Evolutionary conservation across 2,113 vertebrate genomes (phyloP).

Genomic region (Bubo scandiacus): DNA sequence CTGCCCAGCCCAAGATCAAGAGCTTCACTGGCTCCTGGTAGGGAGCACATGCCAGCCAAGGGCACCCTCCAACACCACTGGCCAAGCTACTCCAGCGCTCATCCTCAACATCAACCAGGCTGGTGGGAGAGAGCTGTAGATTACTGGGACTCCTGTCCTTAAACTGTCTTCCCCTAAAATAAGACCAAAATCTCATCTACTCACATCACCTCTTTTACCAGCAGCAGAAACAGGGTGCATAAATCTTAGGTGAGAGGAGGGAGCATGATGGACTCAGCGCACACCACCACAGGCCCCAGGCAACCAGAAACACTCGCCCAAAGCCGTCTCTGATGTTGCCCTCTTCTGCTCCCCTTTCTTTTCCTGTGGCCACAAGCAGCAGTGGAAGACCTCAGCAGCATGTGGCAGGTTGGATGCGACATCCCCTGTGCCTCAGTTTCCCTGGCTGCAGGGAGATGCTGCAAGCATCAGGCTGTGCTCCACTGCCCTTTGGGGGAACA

Average conservation of each 20-base stretch:
- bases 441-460: neutral
- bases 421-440: neutral
- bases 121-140: neutral
- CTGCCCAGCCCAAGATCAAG: neutral
- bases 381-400: neutral
- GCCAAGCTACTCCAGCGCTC: neutral
- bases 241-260: neutral
- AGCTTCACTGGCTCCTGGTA: neutral
- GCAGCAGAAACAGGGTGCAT: neutral
- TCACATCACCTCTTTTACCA: neutral
- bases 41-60: neutral
- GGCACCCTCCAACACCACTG: neutral
- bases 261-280: accelerated
- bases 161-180: neutral
- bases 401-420: neutral
- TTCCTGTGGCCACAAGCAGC: neutral
- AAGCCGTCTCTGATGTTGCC: neutral
- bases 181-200: neutral
- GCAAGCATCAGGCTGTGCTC: neutral
- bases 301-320: neutral
- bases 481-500: neutral
- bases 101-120: neutral
- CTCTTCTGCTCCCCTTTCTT: neutral
- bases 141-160: neutral
- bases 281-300: neutral